Conservation (phyloP, 2,113 vertebrate species). For the Crypturellus undulatus region DNA sequence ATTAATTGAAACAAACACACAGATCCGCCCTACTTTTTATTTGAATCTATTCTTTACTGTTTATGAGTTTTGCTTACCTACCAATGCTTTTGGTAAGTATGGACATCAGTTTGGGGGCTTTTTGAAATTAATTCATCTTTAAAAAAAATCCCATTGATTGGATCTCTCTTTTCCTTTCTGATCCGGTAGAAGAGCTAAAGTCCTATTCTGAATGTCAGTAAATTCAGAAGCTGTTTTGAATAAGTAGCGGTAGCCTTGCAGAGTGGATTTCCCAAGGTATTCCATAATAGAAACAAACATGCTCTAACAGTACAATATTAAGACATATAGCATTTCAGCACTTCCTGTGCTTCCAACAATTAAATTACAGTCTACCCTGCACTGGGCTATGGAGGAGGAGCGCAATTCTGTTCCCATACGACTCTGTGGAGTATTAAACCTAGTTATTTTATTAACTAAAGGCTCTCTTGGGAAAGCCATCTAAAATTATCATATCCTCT, state of each 20-base stretch:
- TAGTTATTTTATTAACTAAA: conserved; percentile 72
- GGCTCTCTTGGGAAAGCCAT: conserved; percentile 57
- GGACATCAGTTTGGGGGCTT: background rate
- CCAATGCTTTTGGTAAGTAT: background rate
- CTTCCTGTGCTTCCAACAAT: conserved; percentile 46
- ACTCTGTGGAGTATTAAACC: conserved; percentile 52
- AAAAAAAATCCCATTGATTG: background rate
- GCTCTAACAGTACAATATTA: conserved; percentile 23
- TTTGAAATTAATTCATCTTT: background rate
- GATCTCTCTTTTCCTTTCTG: background rate
- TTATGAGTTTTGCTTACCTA: background rate
- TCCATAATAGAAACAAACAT: conserved; percentile 59
- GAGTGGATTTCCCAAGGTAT: conserved; percentile 51
- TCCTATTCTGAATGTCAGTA: background rate
- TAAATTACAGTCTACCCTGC: conserved; percentile 57
- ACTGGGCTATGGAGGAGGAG: conserved; percentile 33
- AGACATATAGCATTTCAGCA: conserved; percentile 44
- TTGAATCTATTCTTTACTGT: background rate
- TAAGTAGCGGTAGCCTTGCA: background rate
- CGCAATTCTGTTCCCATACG: conserved; percentile 6
- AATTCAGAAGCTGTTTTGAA: background rate
- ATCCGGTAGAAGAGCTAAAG: background rate
- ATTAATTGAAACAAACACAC: background rate
- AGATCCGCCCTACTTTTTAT: background rate
- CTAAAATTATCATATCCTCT: conserved; percentile 65